A percentile compares a stretch with the other conserved stretches of the same genome.
These are phyloP conservation scores for Apodemus sylvaticus DNA, from an alignment of 2,113 vertebrate genomes.

Conservation along the genomic window DNA sequence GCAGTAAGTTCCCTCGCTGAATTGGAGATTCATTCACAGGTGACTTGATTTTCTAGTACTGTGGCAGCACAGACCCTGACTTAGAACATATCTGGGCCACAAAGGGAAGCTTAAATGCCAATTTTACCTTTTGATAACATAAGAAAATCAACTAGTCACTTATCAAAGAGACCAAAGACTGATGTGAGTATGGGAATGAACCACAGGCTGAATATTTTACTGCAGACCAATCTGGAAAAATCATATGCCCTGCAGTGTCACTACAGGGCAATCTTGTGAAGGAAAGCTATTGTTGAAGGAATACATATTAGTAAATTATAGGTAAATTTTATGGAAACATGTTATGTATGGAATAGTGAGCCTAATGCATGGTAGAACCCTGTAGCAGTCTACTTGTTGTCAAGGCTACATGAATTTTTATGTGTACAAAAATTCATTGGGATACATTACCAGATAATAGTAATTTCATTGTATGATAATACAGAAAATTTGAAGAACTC, in stretches of 20 bases:
- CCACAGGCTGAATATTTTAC: neutral
- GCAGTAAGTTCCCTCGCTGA: neutral
- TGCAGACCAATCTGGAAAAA: neutral
- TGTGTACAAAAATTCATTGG: neutral
- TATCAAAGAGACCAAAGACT: neutral
- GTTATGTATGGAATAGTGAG: fast-evolving
- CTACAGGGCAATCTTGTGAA: neutral
- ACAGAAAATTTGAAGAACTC: neutral
- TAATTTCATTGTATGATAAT: neutral
- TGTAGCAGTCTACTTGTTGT: neutral
- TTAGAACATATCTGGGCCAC: neutral
- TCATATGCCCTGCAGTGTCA: neutral
- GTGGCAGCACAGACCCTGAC: neutral
- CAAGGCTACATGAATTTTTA: neutral
- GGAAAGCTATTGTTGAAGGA: neutral
- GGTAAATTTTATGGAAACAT: neutral
- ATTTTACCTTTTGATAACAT: neutral
- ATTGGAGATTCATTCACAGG: neutral
- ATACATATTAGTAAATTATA: neutral
- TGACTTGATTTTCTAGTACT: neutral
- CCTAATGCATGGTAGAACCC: neutral
- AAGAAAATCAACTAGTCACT: neutral
- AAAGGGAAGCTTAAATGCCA: neutral
- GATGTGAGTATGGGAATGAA: neutral
- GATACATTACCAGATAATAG: neutral